Percentiles rank a stretch among this genome's conserved stretches.
phyloP scores from a whole-genome alignment of 1,140 invertebrate genomes.

The Colletes latitarsis region DNA sequence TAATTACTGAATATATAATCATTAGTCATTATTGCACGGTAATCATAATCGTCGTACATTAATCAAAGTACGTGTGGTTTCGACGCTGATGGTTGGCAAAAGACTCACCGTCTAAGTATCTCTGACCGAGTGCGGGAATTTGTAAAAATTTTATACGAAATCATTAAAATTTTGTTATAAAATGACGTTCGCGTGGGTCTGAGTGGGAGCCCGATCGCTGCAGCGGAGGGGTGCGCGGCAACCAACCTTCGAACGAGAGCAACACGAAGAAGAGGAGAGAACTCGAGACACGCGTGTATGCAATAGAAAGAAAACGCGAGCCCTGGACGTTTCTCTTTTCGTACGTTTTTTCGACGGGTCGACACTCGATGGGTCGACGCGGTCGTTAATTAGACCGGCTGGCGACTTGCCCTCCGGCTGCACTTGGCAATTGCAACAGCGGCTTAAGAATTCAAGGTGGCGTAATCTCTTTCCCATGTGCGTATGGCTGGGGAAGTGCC shows the following conservation, averaged over 20 bases:
- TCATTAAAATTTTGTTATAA: not conserved
- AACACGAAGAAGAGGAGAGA: not conserved
- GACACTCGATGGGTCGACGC: slow-evolving; percentile 28
- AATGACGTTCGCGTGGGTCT: not conserved
- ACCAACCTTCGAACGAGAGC: not conserved
- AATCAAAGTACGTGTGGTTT: no score
- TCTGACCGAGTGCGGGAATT: no score
- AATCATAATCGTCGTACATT: no score
- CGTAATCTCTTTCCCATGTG: slow-evolving; percentile 39
- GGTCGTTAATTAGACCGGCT: slow-evolving; percentile 53
- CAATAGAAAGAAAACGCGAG: slow-evolving; percentile 14
- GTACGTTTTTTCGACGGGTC: slow-evolving; percentile 33
- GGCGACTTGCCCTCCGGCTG: slow-evolving; percentile 37
- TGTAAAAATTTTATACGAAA: no score
- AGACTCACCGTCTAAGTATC: no score
- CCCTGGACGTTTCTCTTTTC: slow-evolving; percentile 7
- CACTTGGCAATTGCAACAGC: slow-evolving; percentile 41
- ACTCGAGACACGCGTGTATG: not conserved
- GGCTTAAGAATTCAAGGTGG: slow-evolving; percentile 44
- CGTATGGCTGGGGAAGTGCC: slow-evolving; percentile 2
- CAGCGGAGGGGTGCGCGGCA: not conserved
- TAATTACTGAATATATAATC: no score
- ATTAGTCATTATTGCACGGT: no score
- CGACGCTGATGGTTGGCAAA: no score
- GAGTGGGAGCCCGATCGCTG: not conserved